Base-by-base conservation (phyloP, 2,797 vertebrate species). In the Philypnodon macrostomus region DNA sequence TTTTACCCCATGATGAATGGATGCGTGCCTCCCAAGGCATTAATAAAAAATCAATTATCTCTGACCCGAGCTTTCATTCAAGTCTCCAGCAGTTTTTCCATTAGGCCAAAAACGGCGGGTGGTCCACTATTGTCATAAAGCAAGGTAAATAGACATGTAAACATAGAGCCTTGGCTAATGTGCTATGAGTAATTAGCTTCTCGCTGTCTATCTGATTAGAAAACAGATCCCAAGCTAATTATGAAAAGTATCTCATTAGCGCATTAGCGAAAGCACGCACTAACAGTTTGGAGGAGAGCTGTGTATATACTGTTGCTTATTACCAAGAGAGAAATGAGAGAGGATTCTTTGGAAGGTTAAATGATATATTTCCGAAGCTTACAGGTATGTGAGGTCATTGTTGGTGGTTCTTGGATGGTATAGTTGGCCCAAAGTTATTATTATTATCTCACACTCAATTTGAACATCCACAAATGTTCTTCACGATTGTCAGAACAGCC, bases 171-270 rank as follows among this genome's bases (percentile, higher is more conserved):
- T 49, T 5, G 53, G 49, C 33, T 81, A 77, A 86, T 77, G 50
- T 12, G 35, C 26, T 56, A 50, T 71, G 77, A 84, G 85, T 75
- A 85, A 85, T 83, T 74, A 79, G 47, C 62, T 47, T 39, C 48
- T 72, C 13, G 13, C 64, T 67, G 63, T 74, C 63, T 67, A 54
- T 60, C 50, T 78, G 72, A 81, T 76, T 74, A 63, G 49, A 50
- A 66, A 73, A 70, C 61, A 60, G 64, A 69, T 67, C 71, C 72
- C 31, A 7, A 46, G 73, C 50, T 81, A 70, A 81, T 80, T 78
- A 75, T 67, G 41, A 75, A 76, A 75, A 59, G 64, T 48, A 39
- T 63, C 63, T 79, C 51, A 76, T 80, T 78, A 75, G 61, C 51
- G 46, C 15, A 1, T n/a, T 31, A 53, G 65, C 41, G 39, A 37